These are phyloP conservation scores for Thripadectes ignobilis DNA, from an alignment of 2,797 vertebrate genomes.

Conservation along the genomic window DNA sequence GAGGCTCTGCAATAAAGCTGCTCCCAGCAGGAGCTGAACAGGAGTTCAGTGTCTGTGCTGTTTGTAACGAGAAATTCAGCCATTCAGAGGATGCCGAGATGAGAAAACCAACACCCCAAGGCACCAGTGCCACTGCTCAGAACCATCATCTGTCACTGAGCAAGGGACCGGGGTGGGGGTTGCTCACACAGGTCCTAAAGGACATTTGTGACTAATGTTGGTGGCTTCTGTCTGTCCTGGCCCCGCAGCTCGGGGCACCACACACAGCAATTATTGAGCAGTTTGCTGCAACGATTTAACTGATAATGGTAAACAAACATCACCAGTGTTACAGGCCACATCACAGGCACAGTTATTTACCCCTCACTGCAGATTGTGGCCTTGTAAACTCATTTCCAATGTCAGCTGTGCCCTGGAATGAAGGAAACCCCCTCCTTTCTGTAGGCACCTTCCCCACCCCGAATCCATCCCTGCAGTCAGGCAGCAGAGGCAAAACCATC, in stretches of 20 bases:
- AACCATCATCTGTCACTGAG: not conserved
- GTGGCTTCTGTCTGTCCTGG: not conserved
- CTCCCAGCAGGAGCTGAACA: not conserved
- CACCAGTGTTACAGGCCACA: not conserved
- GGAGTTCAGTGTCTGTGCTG: rapidly evolving
- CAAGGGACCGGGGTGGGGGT: not conserved
- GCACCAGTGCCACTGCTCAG: not conserved
- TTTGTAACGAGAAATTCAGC: not conserved
- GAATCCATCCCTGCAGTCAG: not conserved
- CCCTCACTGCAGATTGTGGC: not conserved
- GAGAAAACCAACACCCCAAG: no score
- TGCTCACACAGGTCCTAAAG: not conserved
- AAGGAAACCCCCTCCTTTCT: not conserved
- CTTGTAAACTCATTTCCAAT: not conserved
- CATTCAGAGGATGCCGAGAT: not conserved
- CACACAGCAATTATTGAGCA: not conserved
- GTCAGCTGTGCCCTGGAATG: not conserved
- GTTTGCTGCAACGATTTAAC: not conserved
- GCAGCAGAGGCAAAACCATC: not conserved
- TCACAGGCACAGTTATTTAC: not conserved
- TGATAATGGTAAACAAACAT: not conserved
- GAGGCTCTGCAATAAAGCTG: not conserved
- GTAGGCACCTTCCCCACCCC: not conserved
- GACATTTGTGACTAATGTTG: not conserved
- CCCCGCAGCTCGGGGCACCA: not conserved